Conservation (phyloP, 2,113 vertebrate genomes). For the Talpa occidentalis region DNA sequence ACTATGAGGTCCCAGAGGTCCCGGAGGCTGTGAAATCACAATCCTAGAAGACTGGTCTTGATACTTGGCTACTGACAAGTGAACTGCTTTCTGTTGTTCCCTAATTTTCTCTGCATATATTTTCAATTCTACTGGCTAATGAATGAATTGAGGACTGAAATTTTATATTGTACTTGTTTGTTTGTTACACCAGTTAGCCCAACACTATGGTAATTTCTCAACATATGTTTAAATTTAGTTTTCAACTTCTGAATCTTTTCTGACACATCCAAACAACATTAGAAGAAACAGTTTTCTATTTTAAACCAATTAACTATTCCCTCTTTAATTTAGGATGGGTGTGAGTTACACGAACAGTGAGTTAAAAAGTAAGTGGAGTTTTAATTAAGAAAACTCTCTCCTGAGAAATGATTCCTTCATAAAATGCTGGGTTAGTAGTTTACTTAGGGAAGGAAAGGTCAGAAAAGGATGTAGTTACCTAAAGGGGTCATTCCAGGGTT, state of each 20-base stretch:
- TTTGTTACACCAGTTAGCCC: not conserved
- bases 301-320: conserved; percentile 27
- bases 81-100: not conserved
- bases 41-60: not conserved
- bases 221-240: not conserved
- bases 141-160: not conserved
- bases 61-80: not conserved
- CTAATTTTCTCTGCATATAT: not conserved
- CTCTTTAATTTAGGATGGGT: not conserved
- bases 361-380: not conserved
- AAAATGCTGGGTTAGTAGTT: not conserved
- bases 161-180: not conserved
- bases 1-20: not conserved
- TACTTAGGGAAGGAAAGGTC: not conserved
- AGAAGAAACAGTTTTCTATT: not conserved
- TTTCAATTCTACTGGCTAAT: conserved; percentile 8
- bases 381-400: conserved; percentile 43
- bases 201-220: not conserved
- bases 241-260: not conserved
- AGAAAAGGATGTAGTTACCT: not conserved
- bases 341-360: not conserved
- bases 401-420: conserved; percentile 19
- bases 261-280: not conserved
- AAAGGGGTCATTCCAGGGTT: not conserved
- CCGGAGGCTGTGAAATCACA: not conserved